Evolutionary conservation across 2,888 invertebrate species (phyloP), one percentile per base, ranked within the genome.

Genomic region (Caenorhabditis zanzibari): DNA sequence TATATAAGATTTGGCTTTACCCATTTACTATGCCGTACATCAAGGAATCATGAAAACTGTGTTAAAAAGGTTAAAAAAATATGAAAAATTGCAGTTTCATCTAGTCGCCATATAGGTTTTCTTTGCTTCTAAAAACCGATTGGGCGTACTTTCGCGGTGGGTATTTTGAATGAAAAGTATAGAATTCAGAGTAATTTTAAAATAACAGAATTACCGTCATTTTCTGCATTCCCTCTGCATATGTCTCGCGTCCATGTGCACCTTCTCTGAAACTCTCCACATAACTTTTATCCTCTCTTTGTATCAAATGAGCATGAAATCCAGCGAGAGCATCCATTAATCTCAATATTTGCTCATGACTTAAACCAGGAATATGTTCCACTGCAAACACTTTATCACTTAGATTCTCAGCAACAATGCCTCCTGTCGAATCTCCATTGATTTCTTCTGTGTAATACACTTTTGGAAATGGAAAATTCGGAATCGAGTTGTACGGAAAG

Each of bases 321-420:
- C 81, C 81, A 1, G 69, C 81, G 10, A 75, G 24, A 4, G 81
- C 74, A 32, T 73, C 73, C 74, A 81, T 68, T 22, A 81, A 35
- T 26, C 73, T 16, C 2, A 59, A 22, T 22, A 82, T 68, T 41
- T 82, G 76, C 16, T 54, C 58, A 6, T 68, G 59, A 19, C 56
- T 68, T 12, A 82, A n/a, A 6, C 82, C 82, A 7, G 82, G 82
- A 38, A 82, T 26, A 59, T 77, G 73, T 9, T 82, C 82, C 5
- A 64, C 76, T 14, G 66, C 71, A 26, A 58, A 69, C 22, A 77
- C 54, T 32, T 59, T 32, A 0, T 38, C 61, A 12, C 22, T 47
- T 6, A 82, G 41, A 35, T 76, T 73, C 35, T 77, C 76, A 6
- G 82, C 82, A 7, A 77, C 76, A 28, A 82, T 66, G n/a, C 82